Evolutionary conservation across 1,140 invertebrate species (phyloP).

Genomic region (Schmidtea mediterranea): DNA sequence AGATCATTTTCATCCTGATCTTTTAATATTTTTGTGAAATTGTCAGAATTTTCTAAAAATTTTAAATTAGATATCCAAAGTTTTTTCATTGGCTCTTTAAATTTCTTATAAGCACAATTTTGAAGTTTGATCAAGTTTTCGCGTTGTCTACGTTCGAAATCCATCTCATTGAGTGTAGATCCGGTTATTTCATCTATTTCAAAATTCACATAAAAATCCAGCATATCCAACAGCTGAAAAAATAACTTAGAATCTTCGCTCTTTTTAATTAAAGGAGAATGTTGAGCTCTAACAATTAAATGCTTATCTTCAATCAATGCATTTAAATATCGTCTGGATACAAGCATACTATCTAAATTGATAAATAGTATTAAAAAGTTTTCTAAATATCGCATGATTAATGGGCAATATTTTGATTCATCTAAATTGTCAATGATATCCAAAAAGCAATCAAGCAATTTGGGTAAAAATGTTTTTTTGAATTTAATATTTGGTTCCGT

Average conservation of each 20-base stretch:
- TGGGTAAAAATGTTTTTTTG: not conserved
- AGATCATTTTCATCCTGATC: not conserved
- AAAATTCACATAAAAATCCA: conserved; percentile 83
- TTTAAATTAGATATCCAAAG: not conserved
- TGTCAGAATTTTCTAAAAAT: conserved; percentile 1
- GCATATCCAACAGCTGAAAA: conserved; percentile 60
- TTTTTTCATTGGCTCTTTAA: not conserved
- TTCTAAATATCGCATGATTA: conserved; percentile 54
- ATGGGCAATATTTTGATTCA: conserved; percentile 25
- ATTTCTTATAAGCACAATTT: not conserved
- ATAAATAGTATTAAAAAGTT: conserved; percentile 80
- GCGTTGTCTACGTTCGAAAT: conserved; percentile 22
- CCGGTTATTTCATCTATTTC: conserved; percentile 90
- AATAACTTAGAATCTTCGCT: not conserved
- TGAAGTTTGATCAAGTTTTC: not conserved
- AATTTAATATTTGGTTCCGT: not conserved
- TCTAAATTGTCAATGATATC: conserved; percentile 5
- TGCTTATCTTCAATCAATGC: conserved; percentile 76
- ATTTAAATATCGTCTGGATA: conserved; percentile 83
- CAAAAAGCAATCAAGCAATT: conserved; percentile 1
- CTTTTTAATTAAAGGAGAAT: not conserved
- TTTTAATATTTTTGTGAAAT: not conserved
- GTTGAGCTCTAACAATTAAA: conserved; percentile 46
- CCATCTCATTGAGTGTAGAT: conserved; percentile 62
- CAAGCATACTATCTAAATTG: conserved; percentile 71